phyloP scores from a whole-genome alignment of 2,113 vertebrate species.

The Phrynosoma platyrhinos region DNA sequence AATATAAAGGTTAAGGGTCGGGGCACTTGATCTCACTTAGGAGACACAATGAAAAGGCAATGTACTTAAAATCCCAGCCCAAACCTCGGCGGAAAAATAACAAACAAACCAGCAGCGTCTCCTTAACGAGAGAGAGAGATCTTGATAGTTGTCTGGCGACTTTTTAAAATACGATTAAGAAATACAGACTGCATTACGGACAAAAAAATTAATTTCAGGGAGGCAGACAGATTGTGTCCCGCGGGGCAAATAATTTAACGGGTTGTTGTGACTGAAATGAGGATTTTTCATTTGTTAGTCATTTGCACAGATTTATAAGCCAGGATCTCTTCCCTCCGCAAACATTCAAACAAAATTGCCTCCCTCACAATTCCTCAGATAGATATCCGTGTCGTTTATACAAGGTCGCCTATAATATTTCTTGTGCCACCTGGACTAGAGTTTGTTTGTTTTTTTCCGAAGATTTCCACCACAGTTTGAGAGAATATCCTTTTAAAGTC shows the following conservation, averaged over 20 bases:
- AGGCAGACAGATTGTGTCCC: no score
- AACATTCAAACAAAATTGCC: not conserved
- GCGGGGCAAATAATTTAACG: not conserved
- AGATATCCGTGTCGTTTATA: not conserved
- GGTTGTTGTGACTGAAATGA: not conserved
- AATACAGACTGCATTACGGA: not conserved
- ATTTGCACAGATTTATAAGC: not conserved
- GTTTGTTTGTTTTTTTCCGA: not conserved
- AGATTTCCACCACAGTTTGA: not conserved
- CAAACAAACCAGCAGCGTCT: no score
- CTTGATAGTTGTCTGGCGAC: no score
- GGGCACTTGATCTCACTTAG: not conserved
- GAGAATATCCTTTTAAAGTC: not conserved
- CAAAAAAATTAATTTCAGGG: not conserved
- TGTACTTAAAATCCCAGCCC: not conserved
- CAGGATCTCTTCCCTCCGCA: not conserved
- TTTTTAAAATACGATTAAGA: not conserved
- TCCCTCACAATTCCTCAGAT: not conserved
- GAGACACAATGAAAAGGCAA: not conserved
- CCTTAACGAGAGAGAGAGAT: no score
- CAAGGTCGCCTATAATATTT: not conserved
- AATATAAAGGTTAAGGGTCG: not conserved
- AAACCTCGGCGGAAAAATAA: not conserved
- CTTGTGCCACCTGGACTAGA: not conserved
- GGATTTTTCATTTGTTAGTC: not conserved